Percentiles rank a stretch among this genome's conserved stretches.
These are phyloP conservation scores for Knipowitschia caucasica DNA, from an alignment of 2,797 vertebrate genomes.

Conservation along the genomic window DNA sequence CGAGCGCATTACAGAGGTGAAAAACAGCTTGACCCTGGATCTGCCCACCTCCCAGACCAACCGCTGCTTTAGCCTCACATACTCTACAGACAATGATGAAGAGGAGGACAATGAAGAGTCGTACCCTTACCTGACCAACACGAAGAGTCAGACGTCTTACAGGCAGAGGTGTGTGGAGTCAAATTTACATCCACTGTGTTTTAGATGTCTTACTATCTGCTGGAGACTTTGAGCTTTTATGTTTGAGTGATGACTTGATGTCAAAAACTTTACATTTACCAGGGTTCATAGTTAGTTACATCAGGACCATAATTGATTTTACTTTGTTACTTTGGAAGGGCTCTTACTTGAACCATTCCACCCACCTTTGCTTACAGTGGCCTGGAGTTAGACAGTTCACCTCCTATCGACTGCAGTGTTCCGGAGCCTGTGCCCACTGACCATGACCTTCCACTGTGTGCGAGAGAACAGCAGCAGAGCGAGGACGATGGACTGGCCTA, in stretches of 20 bases:
- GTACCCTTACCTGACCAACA: conserved; percentile 67
- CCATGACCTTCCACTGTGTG: conserved; percentile 61
- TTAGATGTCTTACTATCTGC: too few species aligned
- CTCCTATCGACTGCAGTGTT: conserved; percentile 75
- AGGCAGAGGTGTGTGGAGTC: conserved; percentile 28
- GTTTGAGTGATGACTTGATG: too few species aligned
- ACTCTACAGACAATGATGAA: conserved; percentile 83
- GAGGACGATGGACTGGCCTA: conserved; percentile 88
- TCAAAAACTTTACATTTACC: too few species aligned
- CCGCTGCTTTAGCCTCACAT: conserved; percentile 83
- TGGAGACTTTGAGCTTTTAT: too few species aligned
- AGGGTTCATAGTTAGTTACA: neutral
- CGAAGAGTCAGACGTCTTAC: conserved; percentile 73
- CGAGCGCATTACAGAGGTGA: conserved; percentile 76
- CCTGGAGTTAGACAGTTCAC: conserved; percentile 73
- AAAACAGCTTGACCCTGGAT: conserved; percentile 72
- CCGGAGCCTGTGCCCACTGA: conserved; percentile 55
- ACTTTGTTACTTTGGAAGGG: neutral
- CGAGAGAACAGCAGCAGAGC: conserved; percentile 63
- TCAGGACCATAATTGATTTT: neutral
- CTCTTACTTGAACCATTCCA: neutral
- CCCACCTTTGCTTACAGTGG: conserved; percentile 29
- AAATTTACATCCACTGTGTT: too few species aligned
- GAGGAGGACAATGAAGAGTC: conserved; percentile 67
- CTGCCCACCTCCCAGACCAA: conserved; percentile 85